phyloP scores from a whole-genome alignment of 2,113 vertebrate genomes.

The Chloebia gouldiae region DNA sequence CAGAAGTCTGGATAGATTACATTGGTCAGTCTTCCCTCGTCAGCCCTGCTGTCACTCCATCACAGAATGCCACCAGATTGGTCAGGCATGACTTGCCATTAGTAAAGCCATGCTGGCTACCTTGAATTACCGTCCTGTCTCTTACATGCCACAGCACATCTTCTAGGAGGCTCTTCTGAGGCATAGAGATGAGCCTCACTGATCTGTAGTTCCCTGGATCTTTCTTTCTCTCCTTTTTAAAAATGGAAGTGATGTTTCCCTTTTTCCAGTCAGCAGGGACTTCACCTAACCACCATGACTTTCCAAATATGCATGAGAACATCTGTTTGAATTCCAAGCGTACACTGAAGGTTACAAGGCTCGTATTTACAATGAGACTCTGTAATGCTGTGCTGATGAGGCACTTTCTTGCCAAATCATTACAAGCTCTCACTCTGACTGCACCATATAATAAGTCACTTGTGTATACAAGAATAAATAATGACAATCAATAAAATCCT shows the following conservation, averaged over 20 bases:
- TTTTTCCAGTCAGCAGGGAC: not conserved
- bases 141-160: not conserved
- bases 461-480: not conserved
- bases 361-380: not conserved
- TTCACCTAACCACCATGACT: not conserved
- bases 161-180: not conserved
- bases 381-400: not conserved
- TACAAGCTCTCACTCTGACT: not conserved
- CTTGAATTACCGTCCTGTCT: not conserved
- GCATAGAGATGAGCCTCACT: not conserved
- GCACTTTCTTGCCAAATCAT: not conserved
- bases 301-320: not conserved
- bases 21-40: not conserved
- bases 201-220: not conserved
- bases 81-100: not conserved
- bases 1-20: not conserved
- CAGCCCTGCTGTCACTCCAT: not conserved
- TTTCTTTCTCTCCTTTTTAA: not conserved
- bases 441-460: not conserved
- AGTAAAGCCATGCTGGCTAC: not conserved
- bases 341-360: not conserved
- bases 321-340: not conserved
- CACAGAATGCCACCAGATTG: not conserved
- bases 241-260: not conserved
- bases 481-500: not conserved